Evolutionary conservation across 2,797 vertebrate genomes (phyloP).

Genomic region (Fistularia tabacaria): DNA sequence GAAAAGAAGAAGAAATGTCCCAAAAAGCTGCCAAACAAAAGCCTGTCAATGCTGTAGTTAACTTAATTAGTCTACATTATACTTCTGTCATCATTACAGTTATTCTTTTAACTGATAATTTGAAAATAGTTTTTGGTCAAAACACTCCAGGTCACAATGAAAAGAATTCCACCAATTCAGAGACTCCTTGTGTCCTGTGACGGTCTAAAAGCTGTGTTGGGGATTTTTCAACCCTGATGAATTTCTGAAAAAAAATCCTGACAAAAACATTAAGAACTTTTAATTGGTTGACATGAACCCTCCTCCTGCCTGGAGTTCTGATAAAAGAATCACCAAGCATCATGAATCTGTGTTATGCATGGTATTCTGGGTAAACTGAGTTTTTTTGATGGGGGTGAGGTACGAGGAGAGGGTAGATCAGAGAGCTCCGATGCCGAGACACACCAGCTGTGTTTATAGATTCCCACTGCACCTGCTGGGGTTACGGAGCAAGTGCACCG

Average conservation of each 20-base stretch:
- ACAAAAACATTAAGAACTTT: conserved; percentile 35
- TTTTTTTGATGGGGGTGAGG: conserved; percentile 35
- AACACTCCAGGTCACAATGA: too few species aligned
- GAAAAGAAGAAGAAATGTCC: too few species aligned
- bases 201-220: conserved; percentile 9
- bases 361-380: conserved; percentile 43
- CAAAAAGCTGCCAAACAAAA: too few species aligned
- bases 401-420: conserved; percentile 53
- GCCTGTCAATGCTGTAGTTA: too few species aligned
- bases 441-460: conserved; percentile 80
- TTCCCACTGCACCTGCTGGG: conserved; percentile 74
- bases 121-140: too few species aligned
- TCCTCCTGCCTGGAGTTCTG: conserved; percentile 14
- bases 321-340: conserved; percentile 34
- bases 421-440: conserved; percentile 57
- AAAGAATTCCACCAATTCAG: too few species aligned
- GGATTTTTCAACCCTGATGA: conserved; percentile 25
- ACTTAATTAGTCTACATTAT: too few species aligned
- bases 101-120: too few species aligned
- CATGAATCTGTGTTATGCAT: conserved; percentile 47
- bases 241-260: conserved; percentile 8
- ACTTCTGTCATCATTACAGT: too few species aligned
- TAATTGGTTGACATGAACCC: conserved; percentile 43
- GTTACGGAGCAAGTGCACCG: conserved; percentile 67
- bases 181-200: conserved; percentile 4